These are phyloP conservation scores for Gymnocypris eckloni DNA, from an alignment of 2,797 vertebrate genomes.

Conservation along the genomic window DNA sequence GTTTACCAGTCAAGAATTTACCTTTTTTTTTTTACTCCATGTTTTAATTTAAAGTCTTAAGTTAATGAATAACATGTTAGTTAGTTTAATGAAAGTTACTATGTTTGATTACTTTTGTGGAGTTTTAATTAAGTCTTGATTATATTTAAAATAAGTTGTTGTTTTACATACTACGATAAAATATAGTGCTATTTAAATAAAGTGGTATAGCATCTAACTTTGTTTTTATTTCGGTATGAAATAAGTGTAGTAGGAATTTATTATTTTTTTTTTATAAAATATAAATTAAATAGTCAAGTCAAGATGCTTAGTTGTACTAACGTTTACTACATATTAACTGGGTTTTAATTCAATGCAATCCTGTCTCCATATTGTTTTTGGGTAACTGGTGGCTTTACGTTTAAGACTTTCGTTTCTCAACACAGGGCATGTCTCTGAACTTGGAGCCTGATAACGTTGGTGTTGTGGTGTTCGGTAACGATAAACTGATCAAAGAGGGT, in stretches of 20 bases:
- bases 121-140: too few relatives aligned
- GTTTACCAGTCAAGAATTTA: neutral
- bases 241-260: too few relatives aligned
- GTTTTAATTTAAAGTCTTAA: too few relatives aligned
- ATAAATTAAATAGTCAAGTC: neutral
- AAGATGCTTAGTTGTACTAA: neutral
- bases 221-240: too few relatives aligned
- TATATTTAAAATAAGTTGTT: too few relatives aligned
- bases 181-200: neutral
- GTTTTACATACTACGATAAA: neutral
- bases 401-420: neutral
- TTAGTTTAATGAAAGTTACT: too few relatives aligned
- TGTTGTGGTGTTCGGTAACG: constrained; percentile 97
- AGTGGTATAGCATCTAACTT: neutral
- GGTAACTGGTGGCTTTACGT: neutral
- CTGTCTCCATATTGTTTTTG: fast-evolving
- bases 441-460: constrained; percentile 98
- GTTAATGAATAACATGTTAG: too few relatives aligned
- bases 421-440: constrained; percentile 96
- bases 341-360: neutral
- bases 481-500: constrained; percentile 97
- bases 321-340: neutral
- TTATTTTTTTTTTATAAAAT: neutral
- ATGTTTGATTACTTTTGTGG: too few relatives aligned
- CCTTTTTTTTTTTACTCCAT: too few relatives aligned